Conservation (phyloP, 2,888 invertebrate genomes). For the Noctuana brunneofusca region DNA sequence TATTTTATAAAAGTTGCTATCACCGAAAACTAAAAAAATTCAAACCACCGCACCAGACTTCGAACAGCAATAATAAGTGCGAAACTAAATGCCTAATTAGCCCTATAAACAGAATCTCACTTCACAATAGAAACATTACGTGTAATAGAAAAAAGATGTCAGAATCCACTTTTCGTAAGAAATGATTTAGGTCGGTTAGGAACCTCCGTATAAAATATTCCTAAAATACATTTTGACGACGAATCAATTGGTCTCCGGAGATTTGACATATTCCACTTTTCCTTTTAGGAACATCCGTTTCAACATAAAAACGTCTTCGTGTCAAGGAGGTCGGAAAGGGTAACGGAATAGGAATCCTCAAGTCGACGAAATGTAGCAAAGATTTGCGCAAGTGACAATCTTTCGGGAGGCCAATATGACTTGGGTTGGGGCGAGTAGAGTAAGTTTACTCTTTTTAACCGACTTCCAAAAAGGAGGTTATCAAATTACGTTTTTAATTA, state of each 20-base stretch:
- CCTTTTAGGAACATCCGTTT: conserved; percentile 24
- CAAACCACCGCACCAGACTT: too few relatives aligned
- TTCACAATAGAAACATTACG: too few relatives aligned
- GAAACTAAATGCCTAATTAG: too few relatives aligned
- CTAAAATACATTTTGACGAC: conserved; percentile 6
- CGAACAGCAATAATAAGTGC: too few relatives aligned
- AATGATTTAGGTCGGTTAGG: neutral
- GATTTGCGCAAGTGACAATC: conserved; percentile 33
- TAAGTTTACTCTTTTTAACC: neutral
- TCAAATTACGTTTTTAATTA: too few relatives aligned
- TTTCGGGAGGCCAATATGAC: conserved; percentile 31
- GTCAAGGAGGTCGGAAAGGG: conserved; percentile 20
- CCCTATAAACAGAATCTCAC: too few relatives aligned
- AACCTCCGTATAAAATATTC: conserved; percentile 15
- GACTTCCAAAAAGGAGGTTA: too few relatives aligned
- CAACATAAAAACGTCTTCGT: conserved; percentile 30
- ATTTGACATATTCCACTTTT: conserved; percentile 20
- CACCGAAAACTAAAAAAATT: too few relatives aligned
- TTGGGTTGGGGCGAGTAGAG: neutral
- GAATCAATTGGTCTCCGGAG: conserved; percentile 18
- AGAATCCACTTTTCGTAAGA: neutral
- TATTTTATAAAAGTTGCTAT: too few relatives aligned
- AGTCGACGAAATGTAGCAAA: conserved; percentile 23
- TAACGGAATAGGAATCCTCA: conserved; percentile 26
- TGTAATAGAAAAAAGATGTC: neutral